Conservation (phyloP, 2,113 vertebrate genomes). For the Carettochelys insculpta region DNA sequence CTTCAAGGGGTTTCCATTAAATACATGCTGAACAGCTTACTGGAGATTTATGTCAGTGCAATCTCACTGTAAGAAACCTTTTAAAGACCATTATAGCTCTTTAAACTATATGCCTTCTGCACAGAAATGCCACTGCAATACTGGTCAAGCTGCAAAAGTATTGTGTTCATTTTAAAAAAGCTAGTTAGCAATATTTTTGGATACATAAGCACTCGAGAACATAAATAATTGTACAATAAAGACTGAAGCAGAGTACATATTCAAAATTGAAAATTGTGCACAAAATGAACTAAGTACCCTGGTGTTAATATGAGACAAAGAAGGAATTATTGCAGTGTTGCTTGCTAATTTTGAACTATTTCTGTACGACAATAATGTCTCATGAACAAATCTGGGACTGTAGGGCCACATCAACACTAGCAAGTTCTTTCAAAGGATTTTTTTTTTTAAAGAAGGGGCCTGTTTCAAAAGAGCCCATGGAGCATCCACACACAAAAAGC, state of each 20-base stretch:
- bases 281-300: background rate
- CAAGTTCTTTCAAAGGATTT: no score
- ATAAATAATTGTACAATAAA: background rate
- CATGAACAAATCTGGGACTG: background rate
- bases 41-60: constrained; percentile 12
- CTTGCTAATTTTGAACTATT: background rate
- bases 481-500: no score
- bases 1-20: constrained; percentile 31
- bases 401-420: no score
- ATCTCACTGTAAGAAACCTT: constrained; percentile 32
- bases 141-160: background rate
- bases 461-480: no score
- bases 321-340: background rate
- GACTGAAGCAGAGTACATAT: background rate
- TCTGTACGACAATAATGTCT: constrained; percentile 2
- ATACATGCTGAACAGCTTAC: constrained; percentile 20
- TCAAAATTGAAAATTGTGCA: constrained; percentile 10
- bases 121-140: background rate
- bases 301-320: background rate
- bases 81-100: constrained; percentile 27
- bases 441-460: no score
- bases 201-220: background rate
- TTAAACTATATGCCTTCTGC: constrained; percentile 2
- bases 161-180: background rate
- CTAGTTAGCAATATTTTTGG: background rate